Evolutionary conservation across 2,888 invertebrate species (phyloP), one percentile per base, ranked within the genome.

Genomic region (Cataglyphis albicans): DNA sequence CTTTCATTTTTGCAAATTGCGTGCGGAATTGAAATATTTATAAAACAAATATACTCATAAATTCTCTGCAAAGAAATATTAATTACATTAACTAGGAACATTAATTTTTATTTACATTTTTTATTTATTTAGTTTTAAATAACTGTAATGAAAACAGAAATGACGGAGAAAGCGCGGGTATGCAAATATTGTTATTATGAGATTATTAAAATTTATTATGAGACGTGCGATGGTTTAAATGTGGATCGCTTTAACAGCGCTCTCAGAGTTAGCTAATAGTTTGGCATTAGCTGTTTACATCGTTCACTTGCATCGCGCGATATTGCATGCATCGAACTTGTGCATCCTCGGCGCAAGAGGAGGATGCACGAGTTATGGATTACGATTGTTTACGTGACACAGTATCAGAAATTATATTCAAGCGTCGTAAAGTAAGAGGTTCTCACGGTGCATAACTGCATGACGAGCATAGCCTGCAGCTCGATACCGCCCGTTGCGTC

Each of bases 351-450:
- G 5, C 21, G 57, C 32, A n/a, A n/a, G 29, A 12, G 21, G 41
- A 61, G 73, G 35, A 6, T 35, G 35, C 35, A 35, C 35, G 6
- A 7, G 35, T 35, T 72, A 80, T 73, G 32, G 78, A 80, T 80
- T 80, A 80, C 44, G 73, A 80, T 80, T 80, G 78, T 80, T 80
- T 80, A 80, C 78, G 78, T 80, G 78, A 72, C 78, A 72, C 73
- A 35, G 21, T 80, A 80, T 80, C 73, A 80, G 78, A 80, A 80
- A 80, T 80, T 80, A 80, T 72, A 78, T 72, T 35, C 73, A 44
- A 72, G 73, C 59, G 73, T 80, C 59, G 78, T 59, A 72, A 80
- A 80, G 78, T 78, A 78, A 78, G 73, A 72, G 73, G 74, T 73
- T 72, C 78, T 80, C 78, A 72, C 59, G 78, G 44, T 48, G 73